Conservation (phyloP, 2,888 invertebrate genomes). For the Platycheirus albimanus region DNA sequence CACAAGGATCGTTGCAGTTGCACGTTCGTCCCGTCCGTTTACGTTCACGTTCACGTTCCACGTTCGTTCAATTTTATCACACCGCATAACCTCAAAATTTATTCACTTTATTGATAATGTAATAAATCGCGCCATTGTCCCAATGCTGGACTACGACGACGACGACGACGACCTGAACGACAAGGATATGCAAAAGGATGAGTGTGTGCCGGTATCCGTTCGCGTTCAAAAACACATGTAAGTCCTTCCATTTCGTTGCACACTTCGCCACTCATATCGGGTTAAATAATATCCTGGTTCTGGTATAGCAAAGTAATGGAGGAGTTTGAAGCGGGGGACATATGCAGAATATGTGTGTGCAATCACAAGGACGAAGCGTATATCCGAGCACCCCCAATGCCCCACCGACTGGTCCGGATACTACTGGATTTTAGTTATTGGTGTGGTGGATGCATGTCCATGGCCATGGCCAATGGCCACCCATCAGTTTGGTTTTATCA, state of each 20-base stretch:
- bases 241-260: slow-evolving; percentile 69
- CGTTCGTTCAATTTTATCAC: slow-evolving; percentile 76
- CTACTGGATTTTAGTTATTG: slow-evolving; percentile 15
- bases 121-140: slow-evolving; percentile 78
- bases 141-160: too few species aligned
- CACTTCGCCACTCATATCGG: slow-evolving; percentile 66
- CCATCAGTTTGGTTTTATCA: slow-evolving; percentile 72
- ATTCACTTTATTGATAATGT: slow-evolving; percentile 82
- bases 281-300: slow-evolving; percentile 63
- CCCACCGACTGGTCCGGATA: background rate
- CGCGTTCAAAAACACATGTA: slow-evolving; percentile 70
- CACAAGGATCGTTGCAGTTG: slow-evolving; percentile 52
- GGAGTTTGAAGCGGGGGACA: too few species aligned
- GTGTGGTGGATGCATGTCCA: slow-evolving; percentile 6
- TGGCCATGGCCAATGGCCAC: slow-evolving; percentile 52
- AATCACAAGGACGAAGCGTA: slow-evolving; percentile 1
- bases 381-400: background rate
- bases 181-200: slow-evolving; percentile 8
- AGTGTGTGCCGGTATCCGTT: slow-evolving; percentile 9
- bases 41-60: too few species aligned
- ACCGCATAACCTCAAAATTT: slow-evolving; percentile 82
- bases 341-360: background rate
- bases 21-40: slow-evolving; percentile 53
- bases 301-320: slow-evolving; percentile 17
- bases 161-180: background rate